Evolutionary conservation across 2,797 vertebrate species (phyloP), one percentile per base, ranked within the genome.

Genomic region (Antennarius maculatus): DNA sequence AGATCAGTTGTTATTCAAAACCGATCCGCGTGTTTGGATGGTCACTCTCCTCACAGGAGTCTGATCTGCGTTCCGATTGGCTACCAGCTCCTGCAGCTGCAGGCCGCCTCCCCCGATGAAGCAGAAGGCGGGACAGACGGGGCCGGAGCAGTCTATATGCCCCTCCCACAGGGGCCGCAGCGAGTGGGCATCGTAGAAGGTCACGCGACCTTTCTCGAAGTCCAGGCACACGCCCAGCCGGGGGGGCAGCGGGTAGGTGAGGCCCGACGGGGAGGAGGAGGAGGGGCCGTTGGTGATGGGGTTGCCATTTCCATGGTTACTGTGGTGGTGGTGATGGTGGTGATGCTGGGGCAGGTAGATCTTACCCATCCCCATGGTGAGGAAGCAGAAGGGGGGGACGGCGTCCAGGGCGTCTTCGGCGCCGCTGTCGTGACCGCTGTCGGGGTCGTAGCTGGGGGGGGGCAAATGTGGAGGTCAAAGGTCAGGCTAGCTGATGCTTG

Each of bases 331-430:
- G 63, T 93, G 91, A 66, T 88, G 31, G 65, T 86, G 55, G 81
- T 46, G 87, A 71, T 90, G 86, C 46, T 95, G 93, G 0, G 96
- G 95, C 69, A 98, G 92, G 79, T 96, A 92, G 82, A 99, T 95
- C 83, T 98, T 98, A 48, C 97, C 97, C 97, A 98, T 98, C 65
- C 97, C 97, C 16, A 98, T 96, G 57, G 97, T 98, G 70, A 99
- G 94, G 92, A 99, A 99, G 69, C 95, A 95, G n/a, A 97, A 98
- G 2, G 97, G 94, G 0, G 97, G 97, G 0, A 91, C 92, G 0
- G 93, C 93, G 63, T 99, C 97, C 76, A 96, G 81, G 0, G 94
- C 88, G 2, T 99, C 97, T 78, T 99, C 97, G 0, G 96, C 97
- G 0, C 96, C 97, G 0, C 97, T 98, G 93, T 98, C 97, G 0